Base-by-base conservation (phyloP, 2,888 invertebrate genomes). In the Dichetophora obliterata region DNA sequence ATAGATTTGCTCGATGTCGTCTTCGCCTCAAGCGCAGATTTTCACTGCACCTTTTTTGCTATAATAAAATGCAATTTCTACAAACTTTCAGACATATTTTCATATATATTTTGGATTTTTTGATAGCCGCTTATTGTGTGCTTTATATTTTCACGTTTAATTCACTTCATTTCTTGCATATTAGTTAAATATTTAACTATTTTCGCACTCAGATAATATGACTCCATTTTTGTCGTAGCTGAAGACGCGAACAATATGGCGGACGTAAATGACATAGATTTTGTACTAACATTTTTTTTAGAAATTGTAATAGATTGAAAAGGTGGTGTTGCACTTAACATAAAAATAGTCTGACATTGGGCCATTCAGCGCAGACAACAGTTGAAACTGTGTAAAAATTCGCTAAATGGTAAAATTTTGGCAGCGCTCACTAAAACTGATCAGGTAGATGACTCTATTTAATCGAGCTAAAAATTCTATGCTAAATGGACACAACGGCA, bases 151-250 rank as follows among this genome's bases (percentile, higher is more conserved):
- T 81, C 82, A 84, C 83, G 82, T 83, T 83, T 83, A 83, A 80
- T 80, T 81, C 74, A 75, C 78, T 83, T 80, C 80, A 83, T 82
- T 78, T 80, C 77, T 78, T 81, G 80, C 85, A 85, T 84, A 85
- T 85, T 84, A 84, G 85, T 85, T 81, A 82, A 85, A 83, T 86
- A 84, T 84, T 83, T 79, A 82, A 78, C 81, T 77, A 81, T 80
- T 81, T 83, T 82, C 79, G 80, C 83, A 82, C 80, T 82, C 81
- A 79, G 80, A 83, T 43, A 43, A 43, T 75, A 82, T 81, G 83
- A 80, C 83, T 82, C 81, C 83, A 83, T 82, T 82, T 81, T 82
- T 77, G 76, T 81, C 80, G 81, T 81, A 82, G 80, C 81, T 81
- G 82, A 80, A 81, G 81, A 82, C 82, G 82, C 82, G 82, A 82